phyloP scores from a whole-genome alignment of 2,888 invertebrate species.

The Noctua comes region DNA sequence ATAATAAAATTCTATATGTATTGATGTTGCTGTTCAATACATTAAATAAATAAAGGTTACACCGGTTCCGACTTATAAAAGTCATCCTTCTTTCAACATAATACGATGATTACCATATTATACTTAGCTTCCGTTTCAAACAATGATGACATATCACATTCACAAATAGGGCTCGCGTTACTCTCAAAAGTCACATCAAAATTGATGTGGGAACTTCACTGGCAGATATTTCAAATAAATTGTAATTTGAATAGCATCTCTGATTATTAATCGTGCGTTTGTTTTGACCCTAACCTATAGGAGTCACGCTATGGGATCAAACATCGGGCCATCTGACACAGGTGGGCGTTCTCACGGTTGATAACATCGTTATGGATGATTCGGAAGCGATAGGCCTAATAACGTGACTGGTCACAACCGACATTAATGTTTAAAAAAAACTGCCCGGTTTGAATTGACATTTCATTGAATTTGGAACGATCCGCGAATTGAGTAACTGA shows the following conservation, averaged over 20 bases:
- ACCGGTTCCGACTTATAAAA: neutral
- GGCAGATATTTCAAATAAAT: constrained; percentile 61
- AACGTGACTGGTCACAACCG: neutral
- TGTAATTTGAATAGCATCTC: constrained; percentile 70
- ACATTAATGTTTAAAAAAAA: neutral
- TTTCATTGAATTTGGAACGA: neutral
- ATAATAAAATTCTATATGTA: neutral
- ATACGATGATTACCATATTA: constrained; percentile 25
- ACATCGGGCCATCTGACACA: constrained; percentile 69
- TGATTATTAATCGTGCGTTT: constrained; percentile 64
- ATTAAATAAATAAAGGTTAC: constrained; percentile 1
- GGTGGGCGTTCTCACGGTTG: constrained; percentile 82
- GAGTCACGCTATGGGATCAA: constrained; percentile 77
- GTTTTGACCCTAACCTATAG: constrained; percentile 61
- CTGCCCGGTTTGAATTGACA: neutral
- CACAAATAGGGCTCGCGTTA: constrained; percentile 40
- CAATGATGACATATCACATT: constrained; percentile 41
- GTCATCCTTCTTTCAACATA: neutral
- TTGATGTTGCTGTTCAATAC: neutral
- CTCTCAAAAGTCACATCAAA: constrained; percentile 49
- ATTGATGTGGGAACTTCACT: constrained; percentile 75
- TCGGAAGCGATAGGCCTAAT: constrained; percentile 59
- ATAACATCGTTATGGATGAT: constrained; percentile 69
- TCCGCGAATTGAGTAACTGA: neutral
- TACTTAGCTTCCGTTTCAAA: constrained; percentile 35